A percentile compares a stretch with the other conserved stretches of the same genome.
Conservation (phyloP, 35 echinoderm and acorn worm species). For the Chiridota heheva region DNA sequence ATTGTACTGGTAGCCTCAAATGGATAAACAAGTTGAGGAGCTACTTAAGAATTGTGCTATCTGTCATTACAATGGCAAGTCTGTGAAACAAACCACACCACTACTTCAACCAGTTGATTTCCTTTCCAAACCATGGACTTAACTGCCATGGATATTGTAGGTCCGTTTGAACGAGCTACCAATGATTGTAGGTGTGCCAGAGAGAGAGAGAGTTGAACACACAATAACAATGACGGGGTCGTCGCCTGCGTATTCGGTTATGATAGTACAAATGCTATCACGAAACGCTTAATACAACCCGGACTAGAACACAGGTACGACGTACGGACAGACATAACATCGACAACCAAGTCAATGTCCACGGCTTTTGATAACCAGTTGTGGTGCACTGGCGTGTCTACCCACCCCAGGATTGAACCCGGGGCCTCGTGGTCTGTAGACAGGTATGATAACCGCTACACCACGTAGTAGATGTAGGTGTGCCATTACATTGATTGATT, state of each 20-base stretch:
- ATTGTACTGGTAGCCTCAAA: conserved; percentile 22
- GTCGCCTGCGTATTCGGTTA: too few relatives aligned
- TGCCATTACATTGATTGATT: conserved; percentile 55
- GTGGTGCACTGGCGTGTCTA: too few relatives aligned
- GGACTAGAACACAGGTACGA: not conserved
- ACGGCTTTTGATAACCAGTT: too few relatives aligned
- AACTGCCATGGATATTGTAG: conserved; percentile 17
- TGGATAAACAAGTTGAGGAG: conserved; percentile 32
- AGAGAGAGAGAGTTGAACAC: too few relatives aligned
- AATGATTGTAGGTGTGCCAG: not conserved
- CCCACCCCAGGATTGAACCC: too few relatives aligned
- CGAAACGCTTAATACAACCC: too few relatives aligned
- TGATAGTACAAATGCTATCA: too few relatives aligned
- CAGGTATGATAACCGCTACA: too few relatives aligned
- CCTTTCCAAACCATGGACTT: not conserved
- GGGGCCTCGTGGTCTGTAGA: too few relatives aligned
- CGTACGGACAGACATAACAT: too few relatives aligned
- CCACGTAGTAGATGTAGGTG: conserved; percentile 1
- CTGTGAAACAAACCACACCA: not conserved
- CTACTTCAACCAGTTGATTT: conserved; percentile 16
- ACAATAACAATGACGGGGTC: too few relatives aligned
- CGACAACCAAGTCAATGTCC: too few relatives aligned
- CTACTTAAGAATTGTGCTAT: conserved; percentile 8
- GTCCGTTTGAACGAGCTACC: conserved; percentile 6
- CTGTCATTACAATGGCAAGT: conserved; percentile 10